Evolutionary conservation across 2,888 invertebrate genomes (phyloP), one percentile per base, ranked within the genome.

Genomic region (Ptilodon capucinus): DNA sequence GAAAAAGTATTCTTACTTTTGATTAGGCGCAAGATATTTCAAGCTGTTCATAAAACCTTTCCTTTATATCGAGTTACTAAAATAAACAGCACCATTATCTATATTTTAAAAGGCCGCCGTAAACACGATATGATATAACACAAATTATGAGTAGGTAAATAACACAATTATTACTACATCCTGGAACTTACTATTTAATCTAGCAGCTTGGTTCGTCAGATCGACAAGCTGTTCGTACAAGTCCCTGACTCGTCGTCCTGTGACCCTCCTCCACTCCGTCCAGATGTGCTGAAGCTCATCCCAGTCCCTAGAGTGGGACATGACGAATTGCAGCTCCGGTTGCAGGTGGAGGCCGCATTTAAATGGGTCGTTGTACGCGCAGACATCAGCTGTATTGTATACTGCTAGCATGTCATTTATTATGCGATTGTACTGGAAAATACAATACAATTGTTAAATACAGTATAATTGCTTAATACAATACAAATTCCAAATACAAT

Each of bases 251-350:
- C 95, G 93, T 46, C 95, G 93, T 0, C 96, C 97, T 0, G 97
- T 96, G 57, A 96, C 95, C 60, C 98, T 92, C 64, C 97, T 92
- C 96, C 97, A 98, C 76, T 97, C 97, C 0, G 95, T 94, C 98
- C 98, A 98, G 0, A 95, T 94, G 71, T 96, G 95, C 65, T 95
- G 94, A 48, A 98, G 85, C 76, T 97, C 97, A 53, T 97, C 96
- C 95, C 97, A 97, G 72, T 98, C 95, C 41, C 96, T 46, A 1
- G 91, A 91, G 68, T 89, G 88, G 0, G 96, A 95, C 96, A 97
- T 96, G 51, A 97, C 94, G 68, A 91, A 89, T 70, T 93, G 93
- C 2, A 95, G 83, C 82, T 97, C 95, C 0, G 97, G 97, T 72
- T 97, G 96, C 4, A 97, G 91, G 36, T 95, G 93, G 0, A 97